Evolutionary conservation across 2,888 invertebrate species (phyloP).

Genomic region (Eupsilia transversa): DNA sequence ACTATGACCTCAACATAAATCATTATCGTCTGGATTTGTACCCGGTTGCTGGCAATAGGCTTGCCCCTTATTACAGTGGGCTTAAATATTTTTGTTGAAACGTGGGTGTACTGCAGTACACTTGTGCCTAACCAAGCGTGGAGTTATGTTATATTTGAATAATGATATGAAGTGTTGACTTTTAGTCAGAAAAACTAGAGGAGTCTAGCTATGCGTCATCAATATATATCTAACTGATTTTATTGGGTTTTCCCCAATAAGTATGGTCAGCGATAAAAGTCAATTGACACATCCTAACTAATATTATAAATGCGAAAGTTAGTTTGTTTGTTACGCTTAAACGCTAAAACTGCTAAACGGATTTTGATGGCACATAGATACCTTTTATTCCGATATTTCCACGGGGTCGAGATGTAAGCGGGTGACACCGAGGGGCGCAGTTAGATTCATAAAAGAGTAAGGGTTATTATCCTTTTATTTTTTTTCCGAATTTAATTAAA

Average conservation of each 20-base stretch:
- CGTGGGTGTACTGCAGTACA: neutral
- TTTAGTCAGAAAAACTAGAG: neutral
- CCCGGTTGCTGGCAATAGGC: neutral
- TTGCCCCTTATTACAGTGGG: neutral
- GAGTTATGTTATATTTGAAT: neutral
- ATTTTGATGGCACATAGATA: too few relatives aligned
- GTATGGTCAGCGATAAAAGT: neutral
- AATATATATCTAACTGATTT: neutral
- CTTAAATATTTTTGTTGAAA: neutral
- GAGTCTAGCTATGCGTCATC: neutral
- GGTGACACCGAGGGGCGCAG: too few relatives aligned
- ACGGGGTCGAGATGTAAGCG: too few relatives aligned
- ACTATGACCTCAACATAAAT: neutral
- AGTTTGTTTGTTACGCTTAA: too few relatives aligned
- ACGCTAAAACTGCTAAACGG: too few relatives aligned
- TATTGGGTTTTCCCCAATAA: neutral
- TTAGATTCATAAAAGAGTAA: too few relatives aligned
- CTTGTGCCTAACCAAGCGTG: neutral
- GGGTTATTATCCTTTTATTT: neutral
- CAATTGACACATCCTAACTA: too few relatives aligned
- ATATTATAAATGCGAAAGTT: too few relatives aligned
- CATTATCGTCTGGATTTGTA: neutral
- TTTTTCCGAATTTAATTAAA: neutral
- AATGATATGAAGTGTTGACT: neutral
- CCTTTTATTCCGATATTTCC: too few relatives aligned